These are phyloP conservation scores for Gnathochromis pfefferi DNA, from an alignment of 2,113 vertebrate genomes.

Conservation along the genomic window DNA sequence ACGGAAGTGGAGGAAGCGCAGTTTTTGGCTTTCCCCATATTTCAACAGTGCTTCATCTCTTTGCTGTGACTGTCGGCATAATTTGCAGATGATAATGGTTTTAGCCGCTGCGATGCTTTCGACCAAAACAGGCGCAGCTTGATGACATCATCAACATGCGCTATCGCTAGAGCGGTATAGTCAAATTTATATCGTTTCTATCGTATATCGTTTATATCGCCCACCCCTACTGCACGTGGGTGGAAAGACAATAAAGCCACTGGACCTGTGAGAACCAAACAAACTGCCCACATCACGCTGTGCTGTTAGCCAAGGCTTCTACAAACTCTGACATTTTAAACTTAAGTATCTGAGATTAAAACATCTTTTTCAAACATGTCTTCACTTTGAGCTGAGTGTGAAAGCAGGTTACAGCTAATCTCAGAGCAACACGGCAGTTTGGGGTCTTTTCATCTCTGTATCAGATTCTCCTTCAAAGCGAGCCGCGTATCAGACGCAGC, in stretches of 20 bases:
- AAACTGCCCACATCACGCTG: not conserved
- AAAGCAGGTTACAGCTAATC: not conserved
- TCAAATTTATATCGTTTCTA: not conserved
- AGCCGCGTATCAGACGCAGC: not conserved
- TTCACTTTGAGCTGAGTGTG: not conserved
- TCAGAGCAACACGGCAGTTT: not conserved
- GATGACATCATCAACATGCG: not conserved
- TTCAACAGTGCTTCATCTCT: not conserved
- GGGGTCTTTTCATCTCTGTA: not conserved
- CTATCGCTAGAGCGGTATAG: fast-evolving
- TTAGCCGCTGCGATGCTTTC: fast-evolving
- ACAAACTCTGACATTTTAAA: not conserved
- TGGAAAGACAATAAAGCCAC: not conserved
- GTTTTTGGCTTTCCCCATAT: not conserved
- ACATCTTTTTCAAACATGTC: not conserved
- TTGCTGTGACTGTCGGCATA: fast-evolving
- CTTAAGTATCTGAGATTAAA: not conserved
- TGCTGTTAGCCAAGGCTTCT: not conserved
- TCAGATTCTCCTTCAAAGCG: not conserved
- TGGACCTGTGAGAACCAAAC: not conserved
- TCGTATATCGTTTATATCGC: fast-evolving
- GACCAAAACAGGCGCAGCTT: not conserved
- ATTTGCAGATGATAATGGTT: fast-evolving
- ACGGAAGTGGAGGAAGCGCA: fast-evolving
- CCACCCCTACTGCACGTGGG: not conserved